Base-by-base conservation (phyloP, 1,140 invertebrate genomes). In the Dryas iulia region DNA sequence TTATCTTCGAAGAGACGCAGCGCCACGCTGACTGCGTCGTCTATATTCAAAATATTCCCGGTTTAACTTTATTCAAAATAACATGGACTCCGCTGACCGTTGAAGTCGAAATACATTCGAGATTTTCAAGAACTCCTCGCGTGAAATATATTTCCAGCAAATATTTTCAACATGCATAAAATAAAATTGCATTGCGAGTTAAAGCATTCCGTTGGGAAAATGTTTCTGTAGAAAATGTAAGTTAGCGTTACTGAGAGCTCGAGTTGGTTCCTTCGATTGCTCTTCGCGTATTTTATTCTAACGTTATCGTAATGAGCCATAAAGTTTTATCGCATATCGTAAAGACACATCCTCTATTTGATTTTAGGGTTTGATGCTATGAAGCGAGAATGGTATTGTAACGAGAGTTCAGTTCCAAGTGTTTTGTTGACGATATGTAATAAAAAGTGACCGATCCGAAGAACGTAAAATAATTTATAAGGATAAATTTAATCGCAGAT, bases 261-360 rank as follows among this genome's bases (percentile, higher is more conserved):
- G 73, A 71, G 58, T 58, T 69, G 70, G 68, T 78, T 83, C 73
- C 71, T 83, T 76, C 69, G 73, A 83, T 83, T 81, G 74, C 78
- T 72, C 70, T 77, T 67, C 71, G 39, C 39, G 69, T 68, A 72
- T 82, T 85, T 85, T 81, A 81, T 79, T 79, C 77, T 77, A 82
- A 79, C 75, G 74, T 78, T 82, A 83, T 80, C 80, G 76, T 84
- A 82, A 84, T 84, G 76, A 79, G 69, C 73, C 56, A 73, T 86
- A 80, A 84, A 87, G 81, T 39, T 81, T 86, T 86, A 86, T 83
- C 69, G 78, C 52, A 58, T 14, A 47, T 85, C 79, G 71, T 84
- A 83, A 84, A 85, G 78, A 68, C 62, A 63, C 59, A 71, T 83
- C 73, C 69, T 76, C 70, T 59, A 64, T 77, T 79, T 71, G 70